phyloP scores from a whole-genome alignment of 2,888 invertebrate genomes.

The Agapostemon virescens region DNA sequence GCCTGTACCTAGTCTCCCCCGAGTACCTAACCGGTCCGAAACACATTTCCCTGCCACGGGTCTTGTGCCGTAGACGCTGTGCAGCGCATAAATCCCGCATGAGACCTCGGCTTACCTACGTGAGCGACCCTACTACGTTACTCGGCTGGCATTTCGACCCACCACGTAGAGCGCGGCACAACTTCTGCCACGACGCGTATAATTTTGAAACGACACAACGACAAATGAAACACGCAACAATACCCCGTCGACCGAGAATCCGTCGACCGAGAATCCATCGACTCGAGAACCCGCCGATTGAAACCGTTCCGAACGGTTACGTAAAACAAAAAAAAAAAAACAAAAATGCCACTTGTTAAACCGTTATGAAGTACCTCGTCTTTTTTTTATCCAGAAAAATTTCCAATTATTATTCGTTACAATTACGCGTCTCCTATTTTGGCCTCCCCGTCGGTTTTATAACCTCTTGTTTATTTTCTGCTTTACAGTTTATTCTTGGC shows the following conservation, averaged over 20 bases:
- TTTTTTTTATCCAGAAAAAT: too few species aligned
- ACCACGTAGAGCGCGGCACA: background rate
- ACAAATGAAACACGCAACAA: background rate
- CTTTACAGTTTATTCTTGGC: background rate
- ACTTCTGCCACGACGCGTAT: background rate
- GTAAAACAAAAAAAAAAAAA: too few species aligned
- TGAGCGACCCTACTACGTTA: slow-evolving; percentile 9
- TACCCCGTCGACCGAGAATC: background rate
- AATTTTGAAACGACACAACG: slow-evolving; percentile 22
- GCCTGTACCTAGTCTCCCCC: slow-evolving; percentile 11
- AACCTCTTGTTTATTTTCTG: slow-evolving; percentile 3
- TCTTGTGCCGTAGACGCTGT: slow-evolving; percentile 35
- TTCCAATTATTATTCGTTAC: too few species aligned
- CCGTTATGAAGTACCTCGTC: too few species aligned
- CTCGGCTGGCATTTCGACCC: slow-evolving; percentile 19
- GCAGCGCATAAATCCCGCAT: slow-evolving; percentile 48
- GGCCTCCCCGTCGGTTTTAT: background rate
- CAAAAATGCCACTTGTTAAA: too few species aligned
- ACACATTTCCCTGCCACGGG: slow-evolving; percentile 37
- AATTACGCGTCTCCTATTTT: background rate
- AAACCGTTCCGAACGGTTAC: background rate
- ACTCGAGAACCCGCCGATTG: background rate
- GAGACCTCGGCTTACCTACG: slow-evolving; percentile 36
- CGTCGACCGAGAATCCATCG: background rate
- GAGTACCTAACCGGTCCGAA: slow-evolving; percentile 33